Evolutionary conservation across 2,113 vertebrate genomes (phyloP).

Genomic region (Semicossyphus pulcher): DNA sequence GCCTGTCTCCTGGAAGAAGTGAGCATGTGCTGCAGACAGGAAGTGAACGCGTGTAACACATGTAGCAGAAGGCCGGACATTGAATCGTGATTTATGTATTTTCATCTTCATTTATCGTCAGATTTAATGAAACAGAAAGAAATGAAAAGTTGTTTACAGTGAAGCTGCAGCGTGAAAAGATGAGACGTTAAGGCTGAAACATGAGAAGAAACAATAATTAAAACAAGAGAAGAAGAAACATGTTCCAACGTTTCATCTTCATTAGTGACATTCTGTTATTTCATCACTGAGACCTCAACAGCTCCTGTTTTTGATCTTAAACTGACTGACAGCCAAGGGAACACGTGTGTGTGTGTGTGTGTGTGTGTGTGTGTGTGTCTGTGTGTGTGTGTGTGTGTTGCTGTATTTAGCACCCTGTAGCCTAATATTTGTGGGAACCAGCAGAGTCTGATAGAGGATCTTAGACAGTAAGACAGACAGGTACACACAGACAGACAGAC

Average conservation of each 20-base stretch:
- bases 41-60: no score
- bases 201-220: no score
- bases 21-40: no score
- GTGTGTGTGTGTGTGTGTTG: constrained; percentile 12
- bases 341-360: constrained; percentile 1
- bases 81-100: no score
- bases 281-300: neutral
- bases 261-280: neutral
- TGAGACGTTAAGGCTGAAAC: no score
- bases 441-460: constrained; percentile 53
- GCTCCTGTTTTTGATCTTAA: neutral
- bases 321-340: neutral
- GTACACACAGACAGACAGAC: neutral
- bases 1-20: no score
- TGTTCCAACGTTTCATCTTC: neutral
- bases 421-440: constrained; percentile 79
- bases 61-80: no score
- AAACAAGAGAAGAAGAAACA: no score
- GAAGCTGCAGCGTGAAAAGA: no score
- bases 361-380: constrained; percentile 8
- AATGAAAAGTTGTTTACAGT: no score
- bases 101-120: no score
- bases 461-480: constrained; percentile 28
- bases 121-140: no score
- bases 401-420: constrained; percentile 64